phyloP scores from a whole-genome alignment of 2,888 invertebrate species.

The Piscicola geometra region DNA sequence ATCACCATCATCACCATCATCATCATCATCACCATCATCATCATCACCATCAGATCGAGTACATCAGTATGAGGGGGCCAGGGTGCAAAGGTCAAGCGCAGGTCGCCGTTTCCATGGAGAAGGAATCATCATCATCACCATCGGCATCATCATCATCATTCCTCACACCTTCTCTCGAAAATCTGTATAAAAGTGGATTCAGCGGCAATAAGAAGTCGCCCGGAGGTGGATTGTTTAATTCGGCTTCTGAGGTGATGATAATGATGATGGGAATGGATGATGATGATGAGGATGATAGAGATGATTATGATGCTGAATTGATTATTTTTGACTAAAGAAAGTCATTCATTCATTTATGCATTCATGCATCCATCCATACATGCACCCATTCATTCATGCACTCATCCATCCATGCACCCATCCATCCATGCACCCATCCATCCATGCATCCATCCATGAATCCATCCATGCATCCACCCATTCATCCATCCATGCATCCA shows the following conservation, averaged over 20 bases:
- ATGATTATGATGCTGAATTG: no score
- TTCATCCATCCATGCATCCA: no score
- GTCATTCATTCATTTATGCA: no score
- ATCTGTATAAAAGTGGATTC: slow-evolving; percentile 39
- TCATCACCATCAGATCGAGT: slow-evolving; percentile 72
- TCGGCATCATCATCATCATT: slow-evolving; percentile 62
- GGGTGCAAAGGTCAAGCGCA: slow-evolving; percentile 88
- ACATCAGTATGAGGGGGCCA: slow-evolving; percentile 96
- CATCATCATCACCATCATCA: slow-evolving; percentile 14
- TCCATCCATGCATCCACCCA: no score
- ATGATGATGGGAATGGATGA: no score
- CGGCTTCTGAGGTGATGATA: background rate
- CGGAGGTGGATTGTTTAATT: background rate
- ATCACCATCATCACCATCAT: slow-evolving; percentile 51
- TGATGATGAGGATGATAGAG: background rate
- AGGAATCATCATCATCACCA: slow-evolving; percentile 82
- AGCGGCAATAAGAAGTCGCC: background rate
- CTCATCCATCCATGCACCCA: no score
- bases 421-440: no score
- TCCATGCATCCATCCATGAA: no score
- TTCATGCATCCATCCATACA: no score
- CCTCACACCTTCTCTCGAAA: slow-evolving; percentile 59
- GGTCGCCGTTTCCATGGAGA: slow-evolving; percentile 69
- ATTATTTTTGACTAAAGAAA: no score
- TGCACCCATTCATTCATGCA: no score